Conservation (phyloP, 2,888 invertebrate species). For the Cosmopolites sordidus region DNA sequence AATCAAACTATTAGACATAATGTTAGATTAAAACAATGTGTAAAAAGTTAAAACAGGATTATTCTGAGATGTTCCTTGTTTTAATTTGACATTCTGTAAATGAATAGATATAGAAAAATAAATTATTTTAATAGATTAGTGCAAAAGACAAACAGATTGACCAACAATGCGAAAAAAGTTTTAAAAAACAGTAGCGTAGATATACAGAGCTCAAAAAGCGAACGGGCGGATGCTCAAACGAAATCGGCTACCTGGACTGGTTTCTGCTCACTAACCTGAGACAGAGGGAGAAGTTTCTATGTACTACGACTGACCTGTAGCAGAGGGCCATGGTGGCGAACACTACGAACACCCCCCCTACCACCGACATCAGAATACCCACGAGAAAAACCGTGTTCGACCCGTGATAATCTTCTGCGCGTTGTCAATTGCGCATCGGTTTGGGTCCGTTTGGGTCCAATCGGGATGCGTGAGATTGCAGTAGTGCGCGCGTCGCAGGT, state of each 20-base stretch:
- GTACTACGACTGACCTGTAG: slow-evolving; percentile 99
- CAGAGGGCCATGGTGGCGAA: slow-evolving; percentile 98
- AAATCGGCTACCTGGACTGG: slow-evolving; percentile 60
- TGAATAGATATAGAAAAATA: too few species aligned
- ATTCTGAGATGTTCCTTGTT: too few species aligned
- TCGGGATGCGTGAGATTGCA: slow-evolving; percentile 39
- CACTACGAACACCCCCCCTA: slow-evolving; percentile 98
- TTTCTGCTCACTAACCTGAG: slow-evolving; percentile 94
- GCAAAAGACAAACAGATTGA: not conserved
- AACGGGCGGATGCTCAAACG: slow-evolving; percentile 46
- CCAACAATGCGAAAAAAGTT: not conserved
- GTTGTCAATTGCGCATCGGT: slow-evolving; percentile 39
- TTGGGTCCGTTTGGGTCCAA: slow-evolving; percentile 15
- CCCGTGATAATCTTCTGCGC: slow-evolving; percentile 92
- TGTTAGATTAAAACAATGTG: too few species aligned
- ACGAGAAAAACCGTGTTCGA: slow-evolving; percentile 97
- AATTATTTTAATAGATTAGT: not conserved
- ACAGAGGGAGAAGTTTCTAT: slow-evolving; percentile 98
- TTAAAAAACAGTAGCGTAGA: slow-evolving; percentile 2
- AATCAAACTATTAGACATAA: too few species aligned
- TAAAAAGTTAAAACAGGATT: too few species aligned
- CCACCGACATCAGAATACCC: slow-evolving; percentile 96
- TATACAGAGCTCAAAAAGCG: slow-evolving; percentile 16
- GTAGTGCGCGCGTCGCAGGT: slow-evolving; percentile 44
- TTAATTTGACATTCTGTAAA: too few species aligned